phyloP scores from a whole-genome alignment of 2,113 vertebrate species.

The Colinus virginianus region DNA sequence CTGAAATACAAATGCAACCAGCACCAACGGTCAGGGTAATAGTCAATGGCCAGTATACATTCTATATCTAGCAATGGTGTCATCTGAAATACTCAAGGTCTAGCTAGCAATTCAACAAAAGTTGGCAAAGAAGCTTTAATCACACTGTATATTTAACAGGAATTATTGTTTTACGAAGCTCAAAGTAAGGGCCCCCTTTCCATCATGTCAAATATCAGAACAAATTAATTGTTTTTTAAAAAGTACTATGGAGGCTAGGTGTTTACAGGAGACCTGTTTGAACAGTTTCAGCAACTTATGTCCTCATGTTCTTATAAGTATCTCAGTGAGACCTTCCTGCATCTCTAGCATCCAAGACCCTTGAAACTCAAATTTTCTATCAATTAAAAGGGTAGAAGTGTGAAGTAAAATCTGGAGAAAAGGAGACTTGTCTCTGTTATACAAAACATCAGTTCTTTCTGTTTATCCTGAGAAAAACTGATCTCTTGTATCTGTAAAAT shows the following conservation, averaged over 20 bases:
- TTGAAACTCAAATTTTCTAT: not conserved
- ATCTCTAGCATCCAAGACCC: not conserved
- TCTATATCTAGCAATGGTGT: not conserved
- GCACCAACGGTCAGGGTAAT: not conserved
- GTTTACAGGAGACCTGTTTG: not conserved
- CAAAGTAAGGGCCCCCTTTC: not conserved
- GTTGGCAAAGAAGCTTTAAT: not conserved
- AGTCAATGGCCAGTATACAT: not conserved
- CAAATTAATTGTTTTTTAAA: not conserved
- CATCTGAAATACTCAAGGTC: not conserved
- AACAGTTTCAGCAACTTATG: not conserved
- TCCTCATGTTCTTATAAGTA: not conserved
- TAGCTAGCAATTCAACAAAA: not conserved
- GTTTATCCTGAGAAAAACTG: not conserved
- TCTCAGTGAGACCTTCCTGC: not conserved
- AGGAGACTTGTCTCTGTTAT: not conserved
- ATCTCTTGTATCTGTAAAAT: not conserved
- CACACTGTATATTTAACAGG: not conserved
- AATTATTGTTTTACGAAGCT: not conserved
- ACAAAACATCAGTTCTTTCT: not conserved
- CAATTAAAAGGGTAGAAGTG: not conserved
- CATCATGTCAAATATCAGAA: not conserved
- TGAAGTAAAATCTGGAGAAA: not conserved
- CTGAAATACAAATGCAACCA: not conserved
- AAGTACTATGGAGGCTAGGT: not conserved